Evolutionary conservation across 2,888 invertebrate genomes (phyloP).

Genomic region (Blera fallax): DNA sequence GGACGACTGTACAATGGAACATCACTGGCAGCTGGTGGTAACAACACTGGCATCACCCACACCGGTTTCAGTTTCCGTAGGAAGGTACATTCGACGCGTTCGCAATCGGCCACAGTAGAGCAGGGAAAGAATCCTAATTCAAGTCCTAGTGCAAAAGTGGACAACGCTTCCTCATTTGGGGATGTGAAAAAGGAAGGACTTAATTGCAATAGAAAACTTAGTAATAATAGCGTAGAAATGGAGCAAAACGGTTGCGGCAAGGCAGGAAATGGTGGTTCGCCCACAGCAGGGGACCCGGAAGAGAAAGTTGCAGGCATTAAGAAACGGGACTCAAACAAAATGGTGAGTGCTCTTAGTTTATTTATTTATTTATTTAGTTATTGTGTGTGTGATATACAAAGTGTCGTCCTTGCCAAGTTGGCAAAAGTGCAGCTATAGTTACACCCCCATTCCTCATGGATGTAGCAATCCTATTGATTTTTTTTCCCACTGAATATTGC

Average conservation of each 20-base stretch:
- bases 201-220: slow-evolving; percentile 42
- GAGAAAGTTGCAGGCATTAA: slow-evolving; percentile 38
- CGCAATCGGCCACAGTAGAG: slow-evolving; percentile 21
- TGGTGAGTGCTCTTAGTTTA: slow-evolving; percentile 71
- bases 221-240: slow-evolving; percentile 25
- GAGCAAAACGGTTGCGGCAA: slow-evolving; percentile 28
- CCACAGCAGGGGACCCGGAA: slow-evolving; percentile 34
- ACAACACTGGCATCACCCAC: slow-evolving; percentile 70
- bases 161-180: slow-evolving; percentile 33
- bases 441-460: slow-evolving; percentile 17
- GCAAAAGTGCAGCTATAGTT: slow-evolving; percentile 61
- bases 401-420: slow-evolving; percentile 55
- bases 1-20: slow-evolving; percentile 70
- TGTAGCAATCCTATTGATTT: slow-evolving; percentile 55
- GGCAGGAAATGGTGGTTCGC: slow-evolving; percentile 49
- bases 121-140: slow-evolving; percentile 25
- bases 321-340: slow-evolving; percentile 74
- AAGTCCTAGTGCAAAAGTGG: slow-evolving; percentile 40
- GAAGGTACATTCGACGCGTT: slow-evolving; percentile 66
- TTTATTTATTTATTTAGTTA: slow-evolving; percentile 1
- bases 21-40: slow-evolving; percentile 72
- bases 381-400: neutral
- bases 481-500: slow-evolving; percentile 43
- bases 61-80: slow-evolving; percentile 70
- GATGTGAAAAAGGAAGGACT: slow-evolving; percentile 49